Evolutionary conservation across 2,797 vertebrate genomes (phyloP).

Genomic region (Podargus strigoides): DNA sequence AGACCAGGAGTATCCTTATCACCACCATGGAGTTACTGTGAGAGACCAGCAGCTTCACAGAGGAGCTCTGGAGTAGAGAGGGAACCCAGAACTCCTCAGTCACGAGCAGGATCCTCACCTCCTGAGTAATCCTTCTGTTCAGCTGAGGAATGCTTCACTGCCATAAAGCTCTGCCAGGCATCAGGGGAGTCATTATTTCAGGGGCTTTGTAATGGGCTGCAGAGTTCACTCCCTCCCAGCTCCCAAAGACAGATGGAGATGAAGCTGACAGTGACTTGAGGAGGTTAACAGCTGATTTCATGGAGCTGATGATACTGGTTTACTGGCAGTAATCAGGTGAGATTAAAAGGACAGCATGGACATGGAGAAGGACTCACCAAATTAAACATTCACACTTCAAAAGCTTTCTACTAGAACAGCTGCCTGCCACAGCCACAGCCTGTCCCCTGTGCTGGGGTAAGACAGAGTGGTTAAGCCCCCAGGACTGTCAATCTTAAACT

Average conservation of each 20-base stretch:
- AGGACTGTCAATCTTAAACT: not conserved
- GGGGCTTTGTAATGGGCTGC: not conserved
- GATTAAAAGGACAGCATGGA: not conserved
- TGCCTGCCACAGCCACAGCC: not conserved
- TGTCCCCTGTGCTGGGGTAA: not conserved
- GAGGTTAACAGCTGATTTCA: not conserved
- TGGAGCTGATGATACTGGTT: not conserved
- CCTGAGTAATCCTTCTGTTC: not conserved
- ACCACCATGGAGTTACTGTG: fast-evolving
- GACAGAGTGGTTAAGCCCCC: not conserved
- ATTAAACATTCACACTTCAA: not conserved
- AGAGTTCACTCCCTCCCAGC: not conserved
- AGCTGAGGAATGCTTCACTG: not conserved
- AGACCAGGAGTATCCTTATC: not conserved
- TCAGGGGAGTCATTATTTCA: not conserved
- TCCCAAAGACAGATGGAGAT: not conserved
- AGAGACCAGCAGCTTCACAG: not conserved
- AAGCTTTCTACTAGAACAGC: not conserved
- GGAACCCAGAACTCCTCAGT: not conserved
- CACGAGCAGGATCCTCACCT: not conserved
- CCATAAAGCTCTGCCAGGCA: not conserved
- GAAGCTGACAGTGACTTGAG: not conserved
- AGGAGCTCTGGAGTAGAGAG: not conserved
- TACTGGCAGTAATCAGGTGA: not conserved
- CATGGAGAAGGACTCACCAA: not conserved